Evolutionary conservation across 2,797 vertebrate genomes (phyloP).

Genomic region (Otus scops): DNA sequence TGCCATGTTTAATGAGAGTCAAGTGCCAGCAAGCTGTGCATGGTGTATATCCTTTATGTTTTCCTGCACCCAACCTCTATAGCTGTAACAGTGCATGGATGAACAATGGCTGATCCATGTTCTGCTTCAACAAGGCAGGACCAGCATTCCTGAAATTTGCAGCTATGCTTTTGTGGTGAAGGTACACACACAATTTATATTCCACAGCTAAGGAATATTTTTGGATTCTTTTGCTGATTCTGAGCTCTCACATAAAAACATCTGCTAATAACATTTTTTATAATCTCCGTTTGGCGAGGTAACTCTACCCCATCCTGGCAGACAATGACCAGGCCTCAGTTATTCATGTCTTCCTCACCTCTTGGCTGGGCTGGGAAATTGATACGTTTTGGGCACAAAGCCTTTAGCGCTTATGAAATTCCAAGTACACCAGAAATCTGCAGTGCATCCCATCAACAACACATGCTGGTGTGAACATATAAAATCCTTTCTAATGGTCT

Average conservation of each 20-base stretch:
- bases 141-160: neutral
- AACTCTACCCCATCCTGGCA: constrained; percentile 40
- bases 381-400: neutral
- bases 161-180: neutral
- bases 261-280: constrained; percentile 50
- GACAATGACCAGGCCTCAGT: constrained; percentile 14
- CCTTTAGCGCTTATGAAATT: neutral
- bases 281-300: neutral
- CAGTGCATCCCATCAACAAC: neutral
- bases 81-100: neutral
- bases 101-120: neutral
- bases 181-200: neutral
- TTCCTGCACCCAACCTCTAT: neutral
- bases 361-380: constrained; percentile 2
- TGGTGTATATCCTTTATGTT: neutral
- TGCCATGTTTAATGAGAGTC: neutral
- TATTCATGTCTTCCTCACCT: constrained; percentile 52
- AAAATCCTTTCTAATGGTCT: neutral
- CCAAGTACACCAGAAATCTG: constrained; percentile 25
- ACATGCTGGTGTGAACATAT: constrained; percentile 5
- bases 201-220: neutral
- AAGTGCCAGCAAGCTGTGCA: neutral
- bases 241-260: constrained; percentile 24
- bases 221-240: neutral
- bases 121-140: neutral